A percentile compares a stretch with the other conserved stretches of the same genome.
Conservation (phyloP, 2,113 vertebrate genomes). For the Lynx canadensis region DNA sequence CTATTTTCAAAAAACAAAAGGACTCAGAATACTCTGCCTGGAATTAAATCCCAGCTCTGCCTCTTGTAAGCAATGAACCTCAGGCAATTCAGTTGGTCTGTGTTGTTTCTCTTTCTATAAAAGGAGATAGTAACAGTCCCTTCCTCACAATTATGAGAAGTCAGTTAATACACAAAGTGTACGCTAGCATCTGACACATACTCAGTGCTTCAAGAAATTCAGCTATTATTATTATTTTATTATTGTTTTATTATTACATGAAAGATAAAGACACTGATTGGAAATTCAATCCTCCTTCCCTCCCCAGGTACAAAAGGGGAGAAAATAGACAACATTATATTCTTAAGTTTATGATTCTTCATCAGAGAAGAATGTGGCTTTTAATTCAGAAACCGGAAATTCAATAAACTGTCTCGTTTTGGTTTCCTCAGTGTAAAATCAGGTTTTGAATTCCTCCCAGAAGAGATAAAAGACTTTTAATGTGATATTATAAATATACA, state of each 20-base stretch:
- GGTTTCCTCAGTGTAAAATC: constrained; percentile 44
- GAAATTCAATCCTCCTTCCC: constrained; percentile 8
- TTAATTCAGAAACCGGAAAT: constrained; percentile 37
- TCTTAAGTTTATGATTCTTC: constrained; percentile 8
- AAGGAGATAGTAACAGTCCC: neutral
- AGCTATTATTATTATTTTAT: neutral
- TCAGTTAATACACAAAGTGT: neutral
- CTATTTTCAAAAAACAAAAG: constrained; percentile 73
- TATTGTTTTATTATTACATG: neutral
- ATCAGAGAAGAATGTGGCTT: constrained; percentile 14
- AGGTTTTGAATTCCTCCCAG: constrained; percentile 32
- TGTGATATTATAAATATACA: neutral
- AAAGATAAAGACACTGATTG: constrained; percentile 11
- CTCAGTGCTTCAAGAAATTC: neutral
- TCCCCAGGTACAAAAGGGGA: neutral
- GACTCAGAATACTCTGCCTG: neutral
- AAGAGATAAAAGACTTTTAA: constrained; percentile 40
- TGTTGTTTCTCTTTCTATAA: neutral
- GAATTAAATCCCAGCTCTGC: constrained; percentile 37
- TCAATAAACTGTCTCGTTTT: constrained; percentile 21
- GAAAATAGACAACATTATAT: neutral
- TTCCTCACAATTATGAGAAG: neutral
- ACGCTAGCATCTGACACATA: neutral
- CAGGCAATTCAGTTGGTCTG: neutral
- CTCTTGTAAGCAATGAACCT: neutral